Evolutionary conservation across 2,888 invertebrate species (phyloP), one percentile per base, ranked within the genome.

Genomic region (Hedychridium roseum): DNA sequence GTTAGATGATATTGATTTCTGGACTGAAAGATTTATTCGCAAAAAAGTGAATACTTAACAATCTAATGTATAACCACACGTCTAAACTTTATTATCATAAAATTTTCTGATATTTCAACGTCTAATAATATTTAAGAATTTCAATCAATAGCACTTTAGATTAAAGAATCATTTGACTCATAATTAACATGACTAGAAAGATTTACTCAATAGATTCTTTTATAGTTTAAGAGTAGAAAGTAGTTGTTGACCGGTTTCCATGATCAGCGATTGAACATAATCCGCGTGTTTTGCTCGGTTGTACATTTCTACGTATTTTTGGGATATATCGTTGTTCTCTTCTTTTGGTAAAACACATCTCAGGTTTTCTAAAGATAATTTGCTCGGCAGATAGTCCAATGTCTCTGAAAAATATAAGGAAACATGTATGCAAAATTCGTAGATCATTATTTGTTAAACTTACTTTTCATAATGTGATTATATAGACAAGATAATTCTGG

Each of bases 211-310:
- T 23, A 5, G 23, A 16, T 39, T 32, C 23, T 17, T 43, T 64
- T 49, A 71, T 51, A 69, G 67, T 64, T 73, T 76, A 50, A 74
- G 55, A 47, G 74, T 73, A 18, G 72, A 68, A 50, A 78, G 52
- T 45, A 80, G 70, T 60, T 79, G 79, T 48, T 79, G 76, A 12
- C 79, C 78, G 41, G 79, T 79, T 58, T 77, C 76, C 60, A 80
- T 79, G 34, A 80, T 76, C 46, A 79, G 70, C 11, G 77, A 73
- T 50, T 77, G 76, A 3, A 80, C 79, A 38, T 78, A 76, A 60
- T 79, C 79, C 3, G 80, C 80, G 38, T 78, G 76, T 54, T 78
- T 72, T 21, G 76, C 73, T 56, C 78, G 76, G 51, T 70, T 72
- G 39, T 79, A 79, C 53, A 77, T 67, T 43, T 76, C 79, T 12